Evolutionary conservation across 1,140 invertebrate species (phyloP).

Genomic region (Drosophila tsacasi): DNA sequence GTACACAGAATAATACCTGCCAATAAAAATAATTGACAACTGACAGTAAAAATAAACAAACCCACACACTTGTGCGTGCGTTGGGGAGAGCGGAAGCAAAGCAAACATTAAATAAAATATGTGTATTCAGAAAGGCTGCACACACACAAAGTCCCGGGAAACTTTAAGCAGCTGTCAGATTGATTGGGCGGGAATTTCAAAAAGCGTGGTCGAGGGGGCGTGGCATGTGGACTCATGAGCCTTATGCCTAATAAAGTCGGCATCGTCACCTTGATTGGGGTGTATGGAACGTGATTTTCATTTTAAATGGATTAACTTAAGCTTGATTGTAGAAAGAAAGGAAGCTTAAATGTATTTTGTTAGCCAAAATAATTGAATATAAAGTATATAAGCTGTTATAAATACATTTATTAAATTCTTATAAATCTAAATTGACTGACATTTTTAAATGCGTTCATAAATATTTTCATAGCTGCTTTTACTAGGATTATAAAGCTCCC

Average conservation of each 20-base stretch:
- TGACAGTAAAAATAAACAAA: slow-evolving; percentile 78
- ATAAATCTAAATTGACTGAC: neutral
- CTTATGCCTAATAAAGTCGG: slow-evolving; percentile 73
- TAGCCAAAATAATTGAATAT: neutral
- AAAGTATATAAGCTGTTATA: no score
- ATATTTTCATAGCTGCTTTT: neutral
- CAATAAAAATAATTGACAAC: slow-evolving; percentile 83
- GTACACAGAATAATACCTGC: slow-evolving; percentile 82
- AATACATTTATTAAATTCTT: neutral
- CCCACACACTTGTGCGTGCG: slow-evolving; percentile 21
- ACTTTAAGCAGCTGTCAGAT: slow-evolving; percentile 80
- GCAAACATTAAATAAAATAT: slow-evolving; percentile 74
- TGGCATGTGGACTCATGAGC: slow-evolving; percentile 15
- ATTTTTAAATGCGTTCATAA: neutral
- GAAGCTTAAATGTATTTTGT: neutral
- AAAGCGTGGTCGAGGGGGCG: neutral
- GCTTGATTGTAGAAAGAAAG: neutral
- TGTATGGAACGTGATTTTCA: slow-evolving; percentile 55
- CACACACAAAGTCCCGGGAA: slow-evolving; percentile 37
- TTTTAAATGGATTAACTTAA: slow-evolving; percentile 48
- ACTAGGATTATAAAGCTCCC: neutral
- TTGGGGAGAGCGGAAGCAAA: slow-evolving; percentile 24
- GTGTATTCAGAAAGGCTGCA: slow-evolving; percentile 26
- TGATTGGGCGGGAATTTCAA: slow-evolving; percentile 55
- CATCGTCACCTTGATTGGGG: slow-evolving; percentile 66